Evolutionary conservation across 2,113 vertebrate species (phyloP), one percentile per base, ranked within the genome.

Genomic region (Epinephelus cyanopodus): DNA sequence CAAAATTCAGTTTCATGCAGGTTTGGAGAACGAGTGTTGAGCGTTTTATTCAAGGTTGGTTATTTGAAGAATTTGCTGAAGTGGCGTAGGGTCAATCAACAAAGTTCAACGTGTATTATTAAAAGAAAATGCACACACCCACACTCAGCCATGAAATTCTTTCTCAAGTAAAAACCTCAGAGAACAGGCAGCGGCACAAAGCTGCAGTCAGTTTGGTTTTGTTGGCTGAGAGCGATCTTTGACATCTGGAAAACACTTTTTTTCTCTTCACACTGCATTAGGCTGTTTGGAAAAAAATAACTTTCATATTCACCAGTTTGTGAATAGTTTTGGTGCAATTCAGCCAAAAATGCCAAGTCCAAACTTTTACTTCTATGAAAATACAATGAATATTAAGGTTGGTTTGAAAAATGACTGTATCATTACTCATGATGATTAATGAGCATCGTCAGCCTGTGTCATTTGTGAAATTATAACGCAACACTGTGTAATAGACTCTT

Each of bases 31-130:
- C 1, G 0, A 82, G 75, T 66, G 29, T 42, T 50, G 57, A 74
- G 58, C 12, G 2, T 17, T 23, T 61, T 6, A 70, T 70, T 70
- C 69, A 78, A 74, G 64, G 73, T 21, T 0, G 10, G 10, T 18
- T 60, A n/a, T 56, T 74, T 84, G 37, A 83, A 62, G 5, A 71
- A 74, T 68, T 57, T 56, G 7, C 1, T 60, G 21, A 19, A 5
- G 33, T 65, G 29, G 25, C 5, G 0, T 2, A 7, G 39, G 56
- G 53, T 82, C 39, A 4, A 39, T 74, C 72, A 57, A 54, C 27
- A 77, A 64, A 80, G 56, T 76, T 67, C 57, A 66, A 7, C 4
- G 7, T 54, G 25, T 63, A 69, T 79, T 75, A 86, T 69, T 60
- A 23, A 69, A 74, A 84, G 18, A 65, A 62, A 84, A 75, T 19